Evolutionary conservation across 2,888 invertebrate genomes (phyloP).

Genomic region (Acholoe squamosa): DNA sequence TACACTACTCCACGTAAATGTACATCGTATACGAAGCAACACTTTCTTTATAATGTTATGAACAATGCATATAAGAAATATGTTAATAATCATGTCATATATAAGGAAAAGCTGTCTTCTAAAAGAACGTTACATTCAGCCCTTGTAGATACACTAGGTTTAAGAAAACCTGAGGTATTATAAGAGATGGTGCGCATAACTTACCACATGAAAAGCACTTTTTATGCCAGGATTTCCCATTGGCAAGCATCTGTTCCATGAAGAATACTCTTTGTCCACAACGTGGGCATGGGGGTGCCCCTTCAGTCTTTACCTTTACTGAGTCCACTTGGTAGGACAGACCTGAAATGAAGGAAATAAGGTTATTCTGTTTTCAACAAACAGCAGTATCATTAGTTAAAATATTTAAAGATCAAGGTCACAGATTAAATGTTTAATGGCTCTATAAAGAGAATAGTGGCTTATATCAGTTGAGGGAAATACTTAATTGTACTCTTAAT

Average conservation of each 20-base stretch:
- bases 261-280: constrained; percentile 36
- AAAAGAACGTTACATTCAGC: no score
- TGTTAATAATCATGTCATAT: no score
- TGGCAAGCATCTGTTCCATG: constrained; percentile 59
- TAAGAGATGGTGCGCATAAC: neutral
- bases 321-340: constrained; percentile 70
- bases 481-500: no score
- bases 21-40: no score
- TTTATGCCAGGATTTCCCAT: constrained; percentile 52
- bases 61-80: no score
- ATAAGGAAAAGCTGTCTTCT: no score
- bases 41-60: no score
- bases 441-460: no score
- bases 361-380: neutral
- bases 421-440: neutral
- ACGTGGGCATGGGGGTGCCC: constrained; percentile 79
- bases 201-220: constrained; percentile 46
- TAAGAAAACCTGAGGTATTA: no score
- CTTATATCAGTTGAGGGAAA: no score
- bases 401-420: neutral
- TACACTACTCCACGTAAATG: no score
- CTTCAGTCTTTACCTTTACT: constrained; percentile 67
- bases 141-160: no score
- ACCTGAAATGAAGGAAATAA: constrained; percentile 63
- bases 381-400: neutral